Evolutionary conservation across 2,113 vertebrate species (phyloP).

Genomic region (Desmodus rotundus): DNA sequence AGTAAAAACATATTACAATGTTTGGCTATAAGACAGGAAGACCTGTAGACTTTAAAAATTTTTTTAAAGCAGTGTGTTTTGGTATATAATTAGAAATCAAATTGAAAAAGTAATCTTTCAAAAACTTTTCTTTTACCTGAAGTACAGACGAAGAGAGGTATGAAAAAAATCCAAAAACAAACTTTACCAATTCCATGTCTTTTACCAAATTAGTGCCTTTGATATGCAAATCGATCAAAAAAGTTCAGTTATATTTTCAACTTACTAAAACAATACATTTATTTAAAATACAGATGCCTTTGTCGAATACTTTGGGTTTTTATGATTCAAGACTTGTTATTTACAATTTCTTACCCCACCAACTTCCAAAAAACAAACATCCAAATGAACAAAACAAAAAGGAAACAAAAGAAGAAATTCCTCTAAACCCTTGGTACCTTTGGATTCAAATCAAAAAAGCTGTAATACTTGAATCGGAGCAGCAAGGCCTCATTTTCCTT

Average conservation of each 20-base stretch:
- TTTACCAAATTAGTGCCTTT: neutral
- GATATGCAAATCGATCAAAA: constrained; percentile 31
- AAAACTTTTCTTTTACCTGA: constrained; percentile 17
- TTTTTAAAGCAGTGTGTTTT: neutral
- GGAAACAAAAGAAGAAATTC: neutral
- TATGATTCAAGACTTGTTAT: neutral
- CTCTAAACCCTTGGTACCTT: constrained; percentile 86
- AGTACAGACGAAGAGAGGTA: neutral
- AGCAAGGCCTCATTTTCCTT: constrained; percentile 98
- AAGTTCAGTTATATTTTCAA: neutral
- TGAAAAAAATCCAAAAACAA: neutral
- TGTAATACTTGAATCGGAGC: constrained; percentile 98
- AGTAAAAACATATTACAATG: neutral
- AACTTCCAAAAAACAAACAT: neutral
- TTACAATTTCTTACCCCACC: neutral
- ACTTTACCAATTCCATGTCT: neutral
- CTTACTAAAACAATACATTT: neutral
- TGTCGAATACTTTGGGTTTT: constrained; percentile 3
- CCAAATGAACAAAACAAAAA: constrained; percentile 23
- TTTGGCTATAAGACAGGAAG: neutral
- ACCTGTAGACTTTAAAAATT: neutral
- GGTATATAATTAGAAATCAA: neutral
- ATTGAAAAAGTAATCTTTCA: neutral
- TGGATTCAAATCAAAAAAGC: constrained; percentile 99
- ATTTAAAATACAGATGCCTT: neutral